These are phyloP conservation scores for Aspidiotus destructor DNA, from an alignment of 2,888 invertebrate genomes.

Conservation along the genomic window DNA sequence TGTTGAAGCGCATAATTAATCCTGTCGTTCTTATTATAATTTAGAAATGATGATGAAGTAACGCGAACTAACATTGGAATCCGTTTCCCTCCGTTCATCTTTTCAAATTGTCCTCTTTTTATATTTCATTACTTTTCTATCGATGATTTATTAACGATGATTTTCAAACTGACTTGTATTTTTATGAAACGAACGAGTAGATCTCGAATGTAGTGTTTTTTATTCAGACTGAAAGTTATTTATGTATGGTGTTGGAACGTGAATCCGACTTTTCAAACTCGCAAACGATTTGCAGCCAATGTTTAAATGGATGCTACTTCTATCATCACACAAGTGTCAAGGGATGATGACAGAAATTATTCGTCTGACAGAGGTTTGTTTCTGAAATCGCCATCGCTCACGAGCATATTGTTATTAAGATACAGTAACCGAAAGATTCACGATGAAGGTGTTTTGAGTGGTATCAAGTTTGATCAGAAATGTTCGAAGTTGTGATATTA, in stretches of 20 bases:
- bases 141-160: neutral
- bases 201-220: neutral
- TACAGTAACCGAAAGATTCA: too few species aligned
- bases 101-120: too few species aligned
- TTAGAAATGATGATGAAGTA: neutral
- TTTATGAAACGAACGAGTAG: neutral
- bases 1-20: neutral
- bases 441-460: too few species aligned
- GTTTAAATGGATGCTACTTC: slow-evolving; percentile 95
- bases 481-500: too few species aligned
- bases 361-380: slow-evolving; percentile 78
- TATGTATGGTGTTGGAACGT: slow-evolving; percentile 32
- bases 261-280: slow-evolving; percentile 35
- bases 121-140: neutral
- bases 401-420: too few species aligned
- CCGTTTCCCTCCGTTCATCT: neutral
- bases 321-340: slow-evolving; percentile 96
- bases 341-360: slow-evolving; percentile 92
- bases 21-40: neutral
- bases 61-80: neutral
- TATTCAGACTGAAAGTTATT: slow-evolving; percentile 16
- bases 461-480: too few species aligned
- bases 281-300: slow-evolving; percentile 45
- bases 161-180: neutral
- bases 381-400: neutral